A percentile compares a stretch with the other conserved stretches of the same genome.
Evolutionary conservation across 2,113 vertebrate genomes (phyloP).

Genomic region (Ctenomys sociabilis): DNA sequence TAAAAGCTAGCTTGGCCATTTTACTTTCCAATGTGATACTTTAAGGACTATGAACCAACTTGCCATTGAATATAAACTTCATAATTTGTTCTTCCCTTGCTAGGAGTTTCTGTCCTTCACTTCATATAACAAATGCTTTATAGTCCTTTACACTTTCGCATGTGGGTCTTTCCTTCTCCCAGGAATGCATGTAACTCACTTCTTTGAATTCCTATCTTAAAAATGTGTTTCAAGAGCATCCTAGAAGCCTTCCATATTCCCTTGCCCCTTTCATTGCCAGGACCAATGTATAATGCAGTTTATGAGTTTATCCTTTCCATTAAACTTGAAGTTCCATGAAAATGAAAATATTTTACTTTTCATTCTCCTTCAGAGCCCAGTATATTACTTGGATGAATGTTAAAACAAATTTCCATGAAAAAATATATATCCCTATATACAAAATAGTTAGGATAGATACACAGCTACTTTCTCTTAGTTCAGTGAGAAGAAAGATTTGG

Average conservation of each 20-base stretch:
- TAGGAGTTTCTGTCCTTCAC: background rate
- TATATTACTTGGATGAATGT: background rate
- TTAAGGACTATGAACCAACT: background rate
- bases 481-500: too few relatives aligned
- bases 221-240: background rate
- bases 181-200: background rate
- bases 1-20: background rate
- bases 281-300: background rate
- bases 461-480: too few relatives aligned
- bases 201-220: background rate
- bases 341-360: background rate
- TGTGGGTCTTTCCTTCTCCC: background rate
- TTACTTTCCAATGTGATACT: too few relatives aligned
- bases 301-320: background rate
- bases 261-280: background rate
- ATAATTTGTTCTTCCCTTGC: background rate
- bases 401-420: background rate
- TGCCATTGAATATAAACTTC: rapidly evolving
- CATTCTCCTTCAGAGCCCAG: background rate
- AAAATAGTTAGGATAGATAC: too few relatives aligned
- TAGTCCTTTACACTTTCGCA: background rate
- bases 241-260: background rate
- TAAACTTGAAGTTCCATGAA: slow-evolving; percentile 13
- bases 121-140: background rate
- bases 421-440: too few relatives aligned